A percentile compares a stretch with the other conserved stretches of the same genome.
Evolutionary conservation across 1,140 invertebrate species (phyloP).

Genomic region (Propsilocerus akamusi): DNA sequence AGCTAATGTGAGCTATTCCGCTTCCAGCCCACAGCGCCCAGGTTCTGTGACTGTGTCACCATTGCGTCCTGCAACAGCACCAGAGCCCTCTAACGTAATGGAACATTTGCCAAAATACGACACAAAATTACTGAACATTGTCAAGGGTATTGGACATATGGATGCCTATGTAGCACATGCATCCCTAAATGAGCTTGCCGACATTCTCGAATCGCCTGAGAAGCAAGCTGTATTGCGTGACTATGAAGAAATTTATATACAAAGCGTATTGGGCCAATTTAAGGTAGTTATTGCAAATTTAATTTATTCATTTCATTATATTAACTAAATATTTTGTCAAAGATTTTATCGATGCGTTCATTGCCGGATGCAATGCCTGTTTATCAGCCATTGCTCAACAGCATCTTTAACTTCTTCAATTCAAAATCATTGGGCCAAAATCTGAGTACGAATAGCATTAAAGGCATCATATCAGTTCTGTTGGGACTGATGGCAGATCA

Average conservation of each 20-base stretch:
- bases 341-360: conserved; percentile 46
- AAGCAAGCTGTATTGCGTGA: conserved; percentile 22
- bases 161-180: conserved; percentile 20
- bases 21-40: conserved; percentile 8
- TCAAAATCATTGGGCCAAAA: conserved; percentile 45
- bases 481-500: conserved; percentile 22
- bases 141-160: conserved; percentile 16
- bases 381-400: conserved; percentile 64
- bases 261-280: conserved; percentile 21
- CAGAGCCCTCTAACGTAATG: conserved; percentile 9
- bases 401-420: conserved; percentile 72
- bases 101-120: conserved; percentile 22
- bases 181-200: conserved; percentile 18
- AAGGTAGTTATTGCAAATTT: conserved; percentile 12
- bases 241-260: conserved; percentile 24
- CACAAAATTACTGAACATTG: conserved; percentile 20
- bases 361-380: conserved; percentile 69
- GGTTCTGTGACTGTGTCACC: conserved; percentile 12
- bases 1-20: conserved; percentile 12
- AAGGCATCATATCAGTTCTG: conserved; percentile 21
- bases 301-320: conserved; percentile 6
- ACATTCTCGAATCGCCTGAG: conserved; percentile 21
- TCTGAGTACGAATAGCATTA: conserved; percentile 18
- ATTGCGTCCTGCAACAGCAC: not conserved
- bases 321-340: conserved; percentile 11